Percentiles rank a stretch among this genome's conserved stretches.
Evolutionary conservation across 2,113 vertebrate genomes (phyloP).

Genomic region (Chaenogobius annularis): DNA sequence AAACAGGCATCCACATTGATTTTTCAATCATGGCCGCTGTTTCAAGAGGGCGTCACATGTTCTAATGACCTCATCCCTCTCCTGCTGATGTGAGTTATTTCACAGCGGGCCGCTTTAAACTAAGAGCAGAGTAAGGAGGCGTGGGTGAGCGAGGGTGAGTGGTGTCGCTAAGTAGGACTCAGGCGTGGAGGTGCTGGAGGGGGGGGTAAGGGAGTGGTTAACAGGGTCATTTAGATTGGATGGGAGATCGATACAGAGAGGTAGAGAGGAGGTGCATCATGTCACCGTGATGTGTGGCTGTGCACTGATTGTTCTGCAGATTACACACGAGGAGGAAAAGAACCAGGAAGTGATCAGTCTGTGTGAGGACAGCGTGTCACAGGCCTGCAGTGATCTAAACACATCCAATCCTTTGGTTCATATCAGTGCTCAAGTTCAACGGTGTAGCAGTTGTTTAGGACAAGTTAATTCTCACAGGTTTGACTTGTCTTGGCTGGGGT

Average conservation of each 20-base stretch:
- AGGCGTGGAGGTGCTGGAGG: constrained; percentile 78
- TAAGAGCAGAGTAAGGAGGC: constrained; percentile 56
- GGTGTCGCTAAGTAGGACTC: constrained; percentile 82
- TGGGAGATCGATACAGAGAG: constrained; percentile 84
- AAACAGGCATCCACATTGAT: constrained; percentile 77
- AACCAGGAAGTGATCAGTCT: constrained; percentile 47
- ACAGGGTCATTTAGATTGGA: constrained; percentile 85
- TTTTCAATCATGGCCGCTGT: constrained; percentile 78
- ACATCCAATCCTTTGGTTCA: constrained; percentile 33
- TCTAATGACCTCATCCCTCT: constrained; percentile 80
- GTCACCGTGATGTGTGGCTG: constrained; percentile 80
- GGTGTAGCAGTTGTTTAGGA: background rate
- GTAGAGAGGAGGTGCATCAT: constrained; percentile 79
- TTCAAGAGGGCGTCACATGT: constrained; percentile 79
- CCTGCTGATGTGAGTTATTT: constrained; percentile 76
- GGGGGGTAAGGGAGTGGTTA: constrained; percentile 79
- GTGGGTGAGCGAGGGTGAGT: constrained; percentile 30
- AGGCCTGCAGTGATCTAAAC: constrained; percentile 61
- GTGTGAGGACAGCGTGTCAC: constrained; percentile 57
- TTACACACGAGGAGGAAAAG: constrained; percentile 63
- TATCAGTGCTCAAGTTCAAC: background rate
- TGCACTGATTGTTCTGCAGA: constrained; percentile 78
- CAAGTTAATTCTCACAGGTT: too few relatives aligned
- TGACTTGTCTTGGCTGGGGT: too few relatives aligned
- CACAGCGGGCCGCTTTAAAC: constrained; percentile 68